Conservation (phyloP, 2,113 vertebrate species). For the Ailurus styani region DNA sequence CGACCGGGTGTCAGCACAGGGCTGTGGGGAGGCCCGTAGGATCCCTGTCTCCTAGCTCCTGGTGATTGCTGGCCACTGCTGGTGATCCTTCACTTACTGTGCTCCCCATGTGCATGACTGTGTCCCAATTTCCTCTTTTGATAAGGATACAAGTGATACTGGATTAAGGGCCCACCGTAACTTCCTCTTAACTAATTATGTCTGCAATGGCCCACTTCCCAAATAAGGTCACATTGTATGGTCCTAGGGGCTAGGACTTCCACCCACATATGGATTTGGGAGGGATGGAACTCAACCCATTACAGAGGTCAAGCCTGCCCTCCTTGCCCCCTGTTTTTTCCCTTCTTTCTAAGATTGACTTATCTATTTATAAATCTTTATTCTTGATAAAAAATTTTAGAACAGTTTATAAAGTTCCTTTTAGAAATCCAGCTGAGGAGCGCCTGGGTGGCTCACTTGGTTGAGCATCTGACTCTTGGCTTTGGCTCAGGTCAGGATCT, state of each 20-base stretch:
- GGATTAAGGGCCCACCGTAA: background rate
- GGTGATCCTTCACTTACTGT: background rate
- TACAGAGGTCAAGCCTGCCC: background rate
- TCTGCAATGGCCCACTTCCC: background rate
- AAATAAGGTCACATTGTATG: background rate
- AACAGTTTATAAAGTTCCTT: background rate
- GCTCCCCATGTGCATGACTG: background rate
- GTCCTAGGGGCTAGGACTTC: background rate
- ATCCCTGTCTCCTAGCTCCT: background rate
- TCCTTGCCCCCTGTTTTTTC: background rate
- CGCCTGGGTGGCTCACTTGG: background rate
- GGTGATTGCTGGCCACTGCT: background rate
- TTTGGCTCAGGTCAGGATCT: background rate
- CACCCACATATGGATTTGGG: background rate
- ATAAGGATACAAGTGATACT: background rate
- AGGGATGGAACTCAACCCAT: background rate
- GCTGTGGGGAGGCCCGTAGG: background rate
- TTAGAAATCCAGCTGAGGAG: background rate
- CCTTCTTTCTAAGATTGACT: background rate
- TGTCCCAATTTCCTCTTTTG: background rate
- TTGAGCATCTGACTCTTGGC: background rate
- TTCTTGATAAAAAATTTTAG: background rate
- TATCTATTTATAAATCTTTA: background rate
- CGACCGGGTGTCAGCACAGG: background rate
- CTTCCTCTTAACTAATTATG: background rate